Conservation (phyloP, 2,113 vertebrate genomes). For the Raja brachyura region DNA sequence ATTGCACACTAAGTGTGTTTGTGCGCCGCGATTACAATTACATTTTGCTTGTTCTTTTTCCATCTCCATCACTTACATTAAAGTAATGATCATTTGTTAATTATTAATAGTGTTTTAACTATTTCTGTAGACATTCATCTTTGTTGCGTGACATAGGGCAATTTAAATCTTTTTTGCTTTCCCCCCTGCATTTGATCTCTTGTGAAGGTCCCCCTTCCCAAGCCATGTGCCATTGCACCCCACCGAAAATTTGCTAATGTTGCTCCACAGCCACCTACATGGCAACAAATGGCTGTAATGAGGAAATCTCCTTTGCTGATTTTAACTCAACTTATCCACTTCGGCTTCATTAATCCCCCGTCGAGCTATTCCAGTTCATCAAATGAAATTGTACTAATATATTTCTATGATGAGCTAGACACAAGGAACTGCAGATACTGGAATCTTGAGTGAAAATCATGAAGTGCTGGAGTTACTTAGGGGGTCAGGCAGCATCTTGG, state of each 20-base stretch:
- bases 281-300: too few species aligned
- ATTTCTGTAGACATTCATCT: background rate
- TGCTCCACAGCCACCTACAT: background rate
- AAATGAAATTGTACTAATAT: background rate
- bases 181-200: background rate
- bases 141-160: background rate
- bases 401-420: background rate
- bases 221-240: background rate
- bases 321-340: background rate
- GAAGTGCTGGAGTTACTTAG: too few species aligned
- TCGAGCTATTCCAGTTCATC: background rate
- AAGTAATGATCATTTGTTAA: background rate
- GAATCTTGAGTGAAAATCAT: too few species aligned
- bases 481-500: too few species aligned
- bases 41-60: background rate
- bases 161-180: background rate
- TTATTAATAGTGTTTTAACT: background rate
- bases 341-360: background rate
- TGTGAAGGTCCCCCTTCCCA: background rate
- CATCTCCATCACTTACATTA: too few species aligned
- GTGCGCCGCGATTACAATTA: slow-evolving; percentile 3
- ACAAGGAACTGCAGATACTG: too few species aligned
- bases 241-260: background rate
- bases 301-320: background rate
- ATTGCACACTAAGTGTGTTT: background rate